phyloP scores from a whole-genome alignment of 1,140 invertebrate species.

The Sipha flava region DNA sequence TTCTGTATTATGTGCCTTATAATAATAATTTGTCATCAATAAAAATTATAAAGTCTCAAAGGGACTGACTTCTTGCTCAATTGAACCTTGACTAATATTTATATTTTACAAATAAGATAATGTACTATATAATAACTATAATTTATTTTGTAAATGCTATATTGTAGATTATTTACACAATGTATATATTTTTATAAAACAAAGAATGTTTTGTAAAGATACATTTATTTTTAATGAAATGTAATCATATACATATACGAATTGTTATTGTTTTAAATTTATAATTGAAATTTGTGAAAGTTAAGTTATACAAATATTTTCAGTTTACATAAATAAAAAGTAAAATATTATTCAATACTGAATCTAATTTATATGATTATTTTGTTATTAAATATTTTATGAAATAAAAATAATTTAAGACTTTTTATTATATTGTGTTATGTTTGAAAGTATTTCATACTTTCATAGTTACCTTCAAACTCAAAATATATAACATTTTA shows the following conservation, averaged over 20 bases:
- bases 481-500: no score
- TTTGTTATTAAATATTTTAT: conserved; percentile 30
- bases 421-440: neutral
- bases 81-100: conserved; percentile 16
- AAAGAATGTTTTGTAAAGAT: conserved; percentile 27
- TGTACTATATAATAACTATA: neutral
- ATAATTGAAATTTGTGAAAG: neutral
- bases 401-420: conserved; percentile 7
- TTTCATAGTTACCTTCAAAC: no score
- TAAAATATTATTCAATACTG: neutral
- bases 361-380: conserved; percentile 15
- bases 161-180: neutral
- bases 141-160: conserved; percentile 26
- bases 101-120: conserved; percentile 1
- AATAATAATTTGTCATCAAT: neutral
- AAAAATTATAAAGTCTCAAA: neutral
- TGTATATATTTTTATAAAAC: conserved; percentile 26
- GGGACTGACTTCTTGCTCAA: conserved; percentile 21
- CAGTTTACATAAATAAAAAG: neutral
- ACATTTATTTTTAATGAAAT: neutral
- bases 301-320: neutral
- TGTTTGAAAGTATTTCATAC: no score
- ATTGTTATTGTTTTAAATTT: conserved; percentile 30
- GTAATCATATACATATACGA: conserved; percentile 27
- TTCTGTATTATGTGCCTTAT: conserved; percentile 27